A percentile compares a stretch with the other conserved stretches of the same genome.
phyloP scores from a whole-genome alignment of 2,113 vertebrate species.

The Monopterus albus region DNA sequence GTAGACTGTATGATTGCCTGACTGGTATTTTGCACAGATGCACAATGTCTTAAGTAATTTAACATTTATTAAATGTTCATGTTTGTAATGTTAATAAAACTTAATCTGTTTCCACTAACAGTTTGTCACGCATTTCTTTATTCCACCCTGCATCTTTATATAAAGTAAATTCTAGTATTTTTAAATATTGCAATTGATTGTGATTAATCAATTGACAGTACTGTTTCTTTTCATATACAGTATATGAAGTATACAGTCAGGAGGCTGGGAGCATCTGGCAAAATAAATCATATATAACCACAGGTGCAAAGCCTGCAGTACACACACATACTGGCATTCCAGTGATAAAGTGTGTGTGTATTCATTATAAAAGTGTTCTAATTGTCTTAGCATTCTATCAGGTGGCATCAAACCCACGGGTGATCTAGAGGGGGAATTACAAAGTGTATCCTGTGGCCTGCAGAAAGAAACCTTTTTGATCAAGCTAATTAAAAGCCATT shows the following conservation, averaged over 20 bases:
- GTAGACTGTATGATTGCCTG: too few relatives aligned
- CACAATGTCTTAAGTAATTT: too few relatives aligned
- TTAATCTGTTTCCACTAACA: too few relatives aligned
- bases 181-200: too few relatives aligned
- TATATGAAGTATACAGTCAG: not conserved
- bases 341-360: slow-evolving; percentile 85
- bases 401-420: slow-evolving; percentile 91
- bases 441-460: slow-evolving; percentile 92
- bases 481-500: slow-evolving; percentile 99
- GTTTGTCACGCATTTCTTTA: too few relatives aligned
- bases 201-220: too few relatives aligned
- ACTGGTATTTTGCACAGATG: too few relatives aligned
- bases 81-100: too few relatives aligned
- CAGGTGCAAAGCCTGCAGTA: slow-evolving; percentile 10
- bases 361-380: slow-evolving; percentile 91
- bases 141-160: too few relatives aligned
- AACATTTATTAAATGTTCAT: too few relatives aligned
- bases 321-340: not conserved
- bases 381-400: slow-evolving; percentile 93
- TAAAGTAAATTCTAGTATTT: too few relatives aligned
- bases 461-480: slow-evolving; percentile 95
- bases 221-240: too few relatives aligned
- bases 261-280: slow-evolving; percentile 24
- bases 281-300: slow-evolving; percentile 29
- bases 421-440: slow-evolving; percentile 90